Evolutionary conservation across 2,113 vertebrate genomes (phyloP).

Genomic region (Bagarius yarrelli): DNA sequence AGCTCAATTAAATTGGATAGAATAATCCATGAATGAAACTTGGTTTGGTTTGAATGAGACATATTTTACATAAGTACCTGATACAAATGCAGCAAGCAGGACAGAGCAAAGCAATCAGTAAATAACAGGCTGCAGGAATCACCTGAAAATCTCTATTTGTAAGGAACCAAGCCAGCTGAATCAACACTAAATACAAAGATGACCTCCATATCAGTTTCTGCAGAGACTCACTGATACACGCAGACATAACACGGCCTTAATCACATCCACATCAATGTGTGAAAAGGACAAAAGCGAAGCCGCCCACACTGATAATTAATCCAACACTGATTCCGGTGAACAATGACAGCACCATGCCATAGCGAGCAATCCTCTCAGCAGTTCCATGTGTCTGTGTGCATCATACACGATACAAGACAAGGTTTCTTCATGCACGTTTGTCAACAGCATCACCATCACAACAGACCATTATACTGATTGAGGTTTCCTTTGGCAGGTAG

Average conservation of each 20-base stretch:
- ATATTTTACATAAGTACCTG: neutral
- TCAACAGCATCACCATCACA: neutral
- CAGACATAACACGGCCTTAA: conserved; percentile 37
- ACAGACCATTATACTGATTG: neutral
- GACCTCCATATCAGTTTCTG: conserved; percentile 49
- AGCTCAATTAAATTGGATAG: too few relatives aligned
- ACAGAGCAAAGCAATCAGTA: conserved; percentile 53
- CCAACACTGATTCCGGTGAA: conserved; percentile 9
- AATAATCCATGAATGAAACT: too few relatives aligned
- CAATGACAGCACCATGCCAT: conserved; percentile 12
- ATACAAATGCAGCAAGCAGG: conserved; percentile 35
- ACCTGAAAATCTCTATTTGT: conserved; percentile 56
- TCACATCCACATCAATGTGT: conserved; percentile 42
- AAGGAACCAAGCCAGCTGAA: conserved; percentile 61
- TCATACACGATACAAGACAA: conserved; percentile 6
- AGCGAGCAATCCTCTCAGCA: conserved; percentile 10
- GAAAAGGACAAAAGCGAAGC: conserved; percentile 33
- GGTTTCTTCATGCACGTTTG: neutral
- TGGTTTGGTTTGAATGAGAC: too few relatives aligned
- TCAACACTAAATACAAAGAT: conserved; percentile 62
- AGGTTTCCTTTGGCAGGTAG: neutral
- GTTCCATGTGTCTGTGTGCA: conserved; percentile 9
- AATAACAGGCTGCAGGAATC: conserved; percentile 55
- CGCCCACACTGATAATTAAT: conserved; percentile 31
- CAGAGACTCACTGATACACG: conserved; percentile 29